Conservation (phyloP, 2,113 vertebrate species). For the Lampris megalopsis region DNA sequence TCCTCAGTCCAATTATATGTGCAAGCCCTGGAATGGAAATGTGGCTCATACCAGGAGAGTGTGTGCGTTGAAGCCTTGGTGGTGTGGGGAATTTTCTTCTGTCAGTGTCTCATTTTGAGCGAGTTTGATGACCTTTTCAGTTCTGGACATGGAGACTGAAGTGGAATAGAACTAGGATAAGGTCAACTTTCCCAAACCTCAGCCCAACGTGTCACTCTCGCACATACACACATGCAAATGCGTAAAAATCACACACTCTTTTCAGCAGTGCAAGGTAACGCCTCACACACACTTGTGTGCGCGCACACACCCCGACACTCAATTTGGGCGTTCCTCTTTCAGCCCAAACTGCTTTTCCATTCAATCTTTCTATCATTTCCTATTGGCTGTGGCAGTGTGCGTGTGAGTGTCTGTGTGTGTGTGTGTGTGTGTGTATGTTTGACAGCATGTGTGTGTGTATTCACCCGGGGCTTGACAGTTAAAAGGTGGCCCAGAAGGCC, state of each 20-base stretch:
- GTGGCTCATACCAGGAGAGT: constrained; percentile 2
- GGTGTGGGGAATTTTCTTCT: constrained; percentile 16
- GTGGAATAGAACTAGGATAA: constrained; percentile 53
- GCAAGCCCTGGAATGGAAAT: constrained; percentile 34
- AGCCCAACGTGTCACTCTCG: constrained; percentile 27
- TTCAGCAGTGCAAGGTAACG: too few species aligned
- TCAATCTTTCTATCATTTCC: constrained; percentile 62
- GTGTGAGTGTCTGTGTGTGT: constrained; percentile 10
- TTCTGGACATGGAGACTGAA: constrained; percentile 56
- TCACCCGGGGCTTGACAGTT: constrained; percentile 59
- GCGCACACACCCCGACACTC: constrained; percentile 2
- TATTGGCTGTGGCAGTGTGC: constrained; percentile 43
- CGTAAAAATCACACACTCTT: not conserved
- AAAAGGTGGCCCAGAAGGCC: constrained; percentile 31
- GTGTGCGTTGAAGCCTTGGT: constrained; percentile 18
- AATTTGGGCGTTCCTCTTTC: constrained; percentile 62
- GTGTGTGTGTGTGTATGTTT: constrained; percentile 11
- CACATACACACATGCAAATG: constrained; percentile 13
- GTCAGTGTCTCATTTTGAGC: constrained; percentile 16
- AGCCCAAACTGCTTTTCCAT: constrained; percentile 68
- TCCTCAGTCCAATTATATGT: constrained; percentile 13
- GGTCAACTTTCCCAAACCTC: constrained; percentile 68
- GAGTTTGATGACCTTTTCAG: constrained; percentile 56
- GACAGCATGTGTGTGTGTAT: constrained; percentile 39
- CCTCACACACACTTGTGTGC: constrained; percentile 2